phyloP scores from a whole-genome alignment of 2,888 invertebrate genomes.

The Philereme vetulata region DNA sequence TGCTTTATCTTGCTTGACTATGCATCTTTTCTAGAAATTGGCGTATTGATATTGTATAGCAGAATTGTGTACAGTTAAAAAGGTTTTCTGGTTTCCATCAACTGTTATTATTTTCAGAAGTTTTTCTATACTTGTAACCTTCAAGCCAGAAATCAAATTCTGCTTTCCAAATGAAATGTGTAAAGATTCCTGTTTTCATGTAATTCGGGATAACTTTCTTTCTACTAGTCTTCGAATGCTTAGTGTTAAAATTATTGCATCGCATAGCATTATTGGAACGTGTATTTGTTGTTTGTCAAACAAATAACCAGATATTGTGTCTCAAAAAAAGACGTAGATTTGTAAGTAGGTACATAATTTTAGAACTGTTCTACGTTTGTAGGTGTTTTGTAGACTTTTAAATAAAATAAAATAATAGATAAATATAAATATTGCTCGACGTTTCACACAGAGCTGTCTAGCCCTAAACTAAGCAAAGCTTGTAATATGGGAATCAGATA shows the following conservation, averaged over 20 bases:
- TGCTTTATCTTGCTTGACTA: constrained; percentile 2
- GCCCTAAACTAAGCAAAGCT: too few relatives aligned
- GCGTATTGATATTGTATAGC: constrained; percentile 2
- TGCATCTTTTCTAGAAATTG: constrained; percentile 6
- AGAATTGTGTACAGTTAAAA: constrained; percentile 1
- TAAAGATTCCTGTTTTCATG: constrained; percentile 1
- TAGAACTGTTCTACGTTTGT: too few relatives aligned
- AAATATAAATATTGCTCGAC: too few relatives aligned
- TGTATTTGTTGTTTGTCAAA: too few relatives aligned
- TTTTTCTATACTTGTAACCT: neutral
- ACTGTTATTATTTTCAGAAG: neutral
- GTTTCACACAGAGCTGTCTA: too few relatives aligned
- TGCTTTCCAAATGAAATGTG: neutral
- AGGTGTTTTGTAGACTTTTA: too few relatives aligned
- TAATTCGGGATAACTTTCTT: neutral
- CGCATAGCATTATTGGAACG: too few relatives aligned
- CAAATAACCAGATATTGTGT: too few relatives aligned
- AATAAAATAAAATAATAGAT: too few relatives aligned
- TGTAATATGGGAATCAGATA: too few relatives aligned
- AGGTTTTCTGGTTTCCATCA: neutral
- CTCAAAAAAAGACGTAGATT: too few relatives aligned
- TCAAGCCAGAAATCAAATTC: neutral
- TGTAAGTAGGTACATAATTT: too few relatives aligned
- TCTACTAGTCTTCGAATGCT: neutral
- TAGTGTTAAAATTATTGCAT: neutral